phyloP scores from a whole-genome alignment of 2,888 invertebrate genomes.

The Drosophila mettleri region DNA sequence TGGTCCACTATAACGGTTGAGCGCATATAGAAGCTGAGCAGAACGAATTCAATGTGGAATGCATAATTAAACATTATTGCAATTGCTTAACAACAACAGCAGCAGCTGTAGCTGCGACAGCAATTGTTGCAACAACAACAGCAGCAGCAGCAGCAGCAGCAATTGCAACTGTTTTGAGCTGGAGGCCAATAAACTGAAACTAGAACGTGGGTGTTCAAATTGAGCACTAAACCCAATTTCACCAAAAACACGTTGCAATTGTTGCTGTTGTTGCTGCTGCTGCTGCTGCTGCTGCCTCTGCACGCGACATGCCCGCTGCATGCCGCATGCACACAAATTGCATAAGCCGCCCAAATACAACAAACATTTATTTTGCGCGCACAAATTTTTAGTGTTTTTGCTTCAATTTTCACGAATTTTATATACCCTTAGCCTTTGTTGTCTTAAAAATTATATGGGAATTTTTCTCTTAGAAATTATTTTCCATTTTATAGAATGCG shows the following conservation, averaged over 20 bases:
- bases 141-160: slow-evolving; percentile 39
- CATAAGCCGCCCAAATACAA: slow-evolving; percentile 57
- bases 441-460: too few relatives aligned
- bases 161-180: slow-evolving; percentile 41
- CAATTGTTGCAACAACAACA: slow-evolving; percentile 42
- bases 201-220: slow-evolving; percentile 75
- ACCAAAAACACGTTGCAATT: slow-evolving; percentile 50
- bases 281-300: slow-evolving; percentile 40
- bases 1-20: slow-evolving; percentile 42
- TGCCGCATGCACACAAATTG: slow-evolving; percentile 50
- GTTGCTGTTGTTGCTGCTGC: slow-evolving; percentile 34
- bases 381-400: background rate
- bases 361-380: slow-evolving; percentile 25
- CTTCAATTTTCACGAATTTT: slow-evolving; percentile 2
- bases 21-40: slow-evolving; percentile 31
- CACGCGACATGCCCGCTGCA: slow-evolving; percentile 62
- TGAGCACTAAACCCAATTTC: slow-evolving; percentile 79
- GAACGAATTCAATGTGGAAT: slow-evolving; percentile 71
- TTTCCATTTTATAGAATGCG: too few relatives aligned
- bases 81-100: slow-evolving; percentile 41
- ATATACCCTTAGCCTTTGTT: slow-evolving; percentile 16
- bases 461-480: too few relatives aligned
- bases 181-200: slow-evolving; percentile 79
- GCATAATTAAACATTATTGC: slow-evolving; percentile 78
- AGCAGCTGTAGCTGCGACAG: slow-evolving; percentile 26